Conservation (phyloP, 1,140 invertebrate genomes). For the Micrasema minimum region DNA sequence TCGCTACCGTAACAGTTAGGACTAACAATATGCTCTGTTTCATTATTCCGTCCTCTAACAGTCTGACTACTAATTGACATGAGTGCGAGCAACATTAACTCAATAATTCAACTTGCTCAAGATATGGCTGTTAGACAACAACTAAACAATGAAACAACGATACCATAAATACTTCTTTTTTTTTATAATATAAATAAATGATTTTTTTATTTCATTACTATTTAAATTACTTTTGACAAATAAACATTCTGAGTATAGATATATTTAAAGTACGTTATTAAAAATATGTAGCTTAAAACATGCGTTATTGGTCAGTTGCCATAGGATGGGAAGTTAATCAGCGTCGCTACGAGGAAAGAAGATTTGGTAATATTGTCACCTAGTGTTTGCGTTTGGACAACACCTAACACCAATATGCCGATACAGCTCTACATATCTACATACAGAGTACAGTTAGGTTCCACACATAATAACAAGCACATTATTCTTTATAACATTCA, state of each 20-base stretch:
- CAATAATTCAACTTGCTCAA: slow-evolving; percentile 38
- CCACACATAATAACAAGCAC: slow-evolving; percentile 30
- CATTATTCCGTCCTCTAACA: slow-evolving; percentile 48
- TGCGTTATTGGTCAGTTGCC: slow-evolving; percentile 31
- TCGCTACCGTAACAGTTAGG: slow-evolving; percentile 38
- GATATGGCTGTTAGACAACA: slow-evolving; percentile 49
- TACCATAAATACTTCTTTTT: no score
- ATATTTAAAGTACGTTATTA: slow-evolving; percentile 30
- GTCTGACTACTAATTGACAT: slow-evolving; percentile 55
- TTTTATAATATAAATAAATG: slow-evolving; percentile 17
- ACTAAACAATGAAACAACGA: slow-evolving; percentile 10
- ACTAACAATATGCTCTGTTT: slow-evolving; percentile 49
- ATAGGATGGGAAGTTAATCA: neutral
- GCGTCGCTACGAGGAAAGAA: no score
- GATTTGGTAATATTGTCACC: neutral
- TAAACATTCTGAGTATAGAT: slow-evolving; percentile 22
- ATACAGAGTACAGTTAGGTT: slow-evolving; percentile 19
- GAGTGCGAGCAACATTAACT: slow-evolving; percentile 52
- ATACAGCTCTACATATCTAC: slow-evolving; percentile 11
- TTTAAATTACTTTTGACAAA: slow-evolving; percentile 11
- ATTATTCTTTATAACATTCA: slow-evolving; percentile 25
- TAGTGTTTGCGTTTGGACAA: slow-evolving; percentile 3
- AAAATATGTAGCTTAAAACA: slow-evolving; percentile 20
- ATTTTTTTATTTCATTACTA: slow-evolving; percentile 19
- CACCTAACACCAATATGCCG: slow-evolving; percentile 14